Evolutionary conservation across 2,888 invertebrate species (phyloP).

Genomic region (Melieria picta): DNA sequence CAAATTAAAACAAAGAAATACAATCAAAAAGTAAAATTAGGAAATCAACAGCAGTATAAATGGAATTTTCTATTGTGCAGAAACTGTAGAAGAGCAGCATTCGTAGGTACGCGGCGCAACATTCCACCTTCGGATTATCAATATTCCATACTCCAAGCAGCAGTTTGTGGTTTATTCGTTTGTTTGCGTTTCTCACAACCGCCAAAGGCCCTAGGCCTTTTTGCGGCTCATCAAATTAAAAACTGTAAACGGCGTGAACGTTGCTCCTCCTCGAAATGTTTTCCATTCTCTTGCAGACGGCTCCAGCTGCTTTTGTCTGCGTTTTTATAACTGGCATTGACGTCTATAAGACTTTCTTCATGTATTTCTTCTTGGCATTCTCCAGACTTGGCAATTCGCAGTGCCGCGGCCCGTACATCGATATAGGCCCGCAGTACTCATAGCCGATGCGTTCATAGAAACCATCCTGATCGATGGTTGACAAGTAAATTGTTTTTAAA

Average conservation of each 20-base stretch:
- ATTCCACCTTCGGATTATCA: slow-evolving; percentile 1
- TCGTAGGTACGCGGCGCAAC: slow-evolving; percentile 7
- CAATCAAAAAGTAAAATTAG: slow-evolving; percentile 56
- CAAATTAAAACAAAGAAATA: slow-evolving; percentile 47
- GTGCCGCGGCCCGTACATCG: slow-evolving; percentile 72
- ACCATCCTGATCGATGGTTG: slow-evolving; percentile 78
- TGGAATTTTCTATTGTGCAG: slow-evolving; percentile 46
- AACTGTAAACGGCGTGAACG: slow-evolving; percentile 24
- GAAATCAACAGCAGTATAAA: slow-evolving; percentile 56
- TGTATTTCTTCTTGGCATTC: slow-evolving; percentile 64
- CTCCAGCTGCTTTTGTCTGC: slow-evolving; percentile 11
- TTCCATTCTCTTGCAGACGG: slow-evolving; percentile 22
- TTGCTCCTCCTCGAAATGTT: slow-evolving; percentile 25
- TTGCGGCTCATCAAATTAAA: background rate
- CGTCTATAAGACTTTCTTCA: slow-evolving; percentile 65
- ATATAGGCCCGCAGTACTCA: slow-evolving; percentile 74
- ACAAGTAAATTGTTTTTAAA: slow-evolving; percentile 74
- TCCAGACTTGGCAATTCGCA: slow-evolving; percentile 64
- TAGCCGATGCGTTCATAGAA: slow-evolving; percentile 83
- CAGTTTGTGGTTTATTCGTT: slow-evolving; percentile 26
- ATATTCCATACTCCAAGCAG: background rate
- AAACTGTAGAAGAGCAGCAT: too few relatives aligned
- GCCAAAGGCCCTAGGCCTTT: background rate
- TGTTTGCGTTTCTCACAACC: background rate
- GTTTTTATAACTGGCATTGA: slow-evolving; percentile 50